These are phyloP conservation scores for Zeuzera pyrina DNA, from an alignment of 2,888 invertebrate genomes.

Conservation along the genomic window DNA sequence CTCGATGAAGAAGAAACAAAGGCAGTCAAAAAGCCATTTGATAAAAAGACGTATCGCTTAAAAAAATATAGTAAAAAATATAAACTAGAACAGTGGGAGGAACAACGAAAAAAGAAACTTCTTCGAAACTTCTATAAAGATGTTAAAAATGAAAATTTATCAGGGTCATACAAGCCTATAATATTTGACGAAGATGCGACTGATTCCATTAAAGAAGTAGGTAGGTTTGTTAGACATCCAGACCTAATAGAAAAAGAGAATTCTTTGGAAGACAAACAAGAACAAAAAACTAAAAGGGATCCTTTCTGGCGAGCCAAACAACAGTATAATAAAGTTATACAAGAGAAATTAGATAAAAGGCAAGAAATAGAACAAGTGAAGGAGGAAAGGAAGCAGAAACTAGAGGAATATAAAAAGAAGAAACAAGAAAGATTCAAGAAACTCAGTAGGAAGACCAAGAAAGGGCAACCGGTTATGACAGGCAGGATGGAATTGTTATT, in stretches of 20 bases:
- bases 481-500: slow-evolving; percentile 83
- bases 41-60: slow-evolving; percentile 77
- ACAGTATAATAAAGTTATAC: slow-evolving; percentile 66
- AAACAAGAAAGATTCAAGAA: slow-evolving; percentile 80
- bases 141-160: slow-evolving; percentile 53
- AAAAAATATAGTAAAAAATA: slow-evolving; percentile 81
- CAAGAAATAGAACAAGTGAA: slow-evolving; percentile 61
- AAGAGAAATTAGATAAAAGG: slow-evolving; percentile 65
- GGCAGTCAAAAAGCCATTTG: slow-evolving; percentile 73
- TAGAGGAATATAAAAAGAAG: slow-evolving; percentile 78
- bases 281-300: slow-evolving; percentile 33
- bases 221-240: slow-evolving; percentile 58
- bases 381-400: slow-evolving; percentile 74
- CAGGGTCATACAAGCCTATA: slow-evolving; percentile 58
- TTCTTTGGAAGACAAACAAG: slow-evolving; percentile 13
- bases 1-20: slow-evolving; percentile 15
- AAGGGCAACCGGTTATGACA: slow-evolving; percentile 90
- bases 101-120: slow-evolving; percentile 73
- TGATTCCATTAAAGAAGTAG: slow-evolving; percentile 31
- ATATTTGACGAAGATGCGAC: slow-evolving; percentile 61
- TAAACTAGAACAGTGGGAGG: slow-evolving; percentile 79
- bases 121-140: slow-evolving; percentile 73
- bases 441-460: slow-evolving; percentile 82
- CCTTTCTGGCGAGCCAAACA: slow-evolving; percentile 69
- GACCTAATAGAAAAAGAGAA: slow-evolving; percentile 41